phyloP scores from a whole-genome alignment of 2,888 invertebrate species.

The Euproctis similis region DNA sequence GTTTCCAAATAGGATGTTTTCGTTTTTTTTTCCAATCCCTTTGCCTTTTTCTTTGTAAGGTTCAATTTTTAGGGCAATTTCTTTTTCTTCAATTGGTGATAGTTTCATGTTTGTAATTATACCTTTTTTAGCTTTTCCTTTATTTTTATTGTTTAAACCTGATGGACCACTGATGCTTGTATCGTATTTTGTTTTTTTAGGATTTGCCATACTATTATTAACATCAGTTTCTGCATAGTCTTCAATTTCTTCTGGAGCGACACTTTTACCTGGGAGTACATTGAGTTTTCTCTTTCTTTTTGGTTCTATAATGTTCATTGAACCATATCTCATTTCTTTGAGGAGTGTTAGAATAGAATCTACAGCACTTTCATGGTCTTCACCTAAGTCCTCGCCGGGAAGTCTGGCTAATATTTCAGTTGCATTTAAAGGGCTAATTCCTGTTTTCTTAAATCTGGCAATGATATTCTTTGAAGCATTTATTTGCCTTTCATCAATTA shows the following conservation, averaged over 20 bases:
- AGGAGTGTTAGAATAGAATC: slow-evolving; percentile 1
- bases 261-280: slow-evolving; percentile 7
- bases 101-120: no score
- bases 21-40: slow-evolving; percentile 10
- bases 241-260: slow-evolving; percentile 6
- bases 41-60: slow-evolving; percentile 7
- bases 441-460: slow-evolving; percentile 19
- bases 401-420: slow-evolving; percentile 14
- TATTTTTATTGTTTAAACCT: neutral
- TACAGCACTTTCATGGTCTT: neutral
- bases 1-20: slow-evolving; percentile 5
- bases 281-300: slow-evolving; percentile 8
- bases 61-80: slow-evolving; percentile 1
- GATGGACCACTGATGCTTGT: neutral
- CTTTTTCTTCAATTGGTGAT: no score
- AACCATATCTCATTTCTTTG: slow-evolving; percentile 9
- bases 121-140: neutral
- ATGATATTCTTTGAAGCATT: slow-evolving; percentile 12
- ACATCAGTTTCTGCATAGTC: neutral
- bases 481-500: slow-evolving; percentile 8
- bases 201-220: neutral
- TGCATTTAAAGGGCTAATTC: slow-evolving; percentile 14
- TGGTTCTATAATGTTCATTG: slow-evolving; percentile 9
- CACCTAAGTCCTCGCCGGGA: slow-evolving; percentile 6
- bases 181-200: neutral